Evolutionary conservation across 2,888 invertebrate genomes (phyloP).

Genomic region (Tethea ocularis): DNA sequence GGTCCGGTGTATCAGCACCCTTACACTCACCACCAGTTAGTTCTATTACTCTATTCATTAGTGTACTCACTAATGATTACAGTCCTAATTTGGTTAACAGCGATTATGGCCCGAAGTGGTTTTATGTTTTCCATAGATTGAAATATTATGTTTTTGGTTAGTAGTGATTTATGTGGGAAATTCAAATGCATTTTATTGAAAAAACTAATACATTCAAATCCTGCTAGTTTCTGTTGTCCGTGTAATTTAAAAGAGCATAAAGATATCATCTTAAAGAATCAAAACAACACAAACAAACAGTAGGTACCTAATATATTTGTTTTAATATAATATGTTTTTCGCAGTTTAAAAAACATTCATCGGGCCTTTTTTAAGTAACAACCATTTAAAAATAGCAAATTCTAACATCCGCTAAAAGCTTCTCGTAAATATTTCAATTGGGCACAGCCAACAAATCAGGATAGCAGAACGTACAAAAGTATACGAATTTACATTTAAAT

Average conservation of each 20-base stretch:
- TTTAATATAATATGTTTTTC: neutral
- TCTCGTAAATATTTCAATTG: slow-evolving; percentile 1
- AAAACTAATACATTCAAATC: too few species aligned
- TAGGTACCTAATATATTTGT: neutral
- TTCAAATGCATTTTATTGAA: too few species aligned
- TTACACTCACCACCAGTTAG: slow-evolving; percentile 22
- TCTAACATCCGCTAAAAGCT: neutral
- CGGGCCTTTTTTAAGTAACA: slow-evolving; percentile 15
- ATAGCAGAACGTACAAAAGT: slow-evolving; percentile 3
- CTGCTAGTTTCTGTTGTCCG: too few species aligned
- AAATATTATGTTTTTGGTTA: neutral
- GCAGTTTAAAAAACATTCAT: neutral
- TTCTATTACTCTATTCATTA: slow-evolving; percentile 25
- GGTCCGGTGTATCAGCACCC: neutral
- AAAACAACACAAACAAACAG: too few species aligned
- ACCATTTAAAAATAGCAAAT: neutral
- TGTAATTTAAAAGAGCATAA: too few species aligned
- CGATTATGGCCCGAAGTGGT: neutral
- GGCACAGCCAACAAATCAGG: neutral
- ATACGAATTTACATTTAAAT: slow-evolving; percentile 10
- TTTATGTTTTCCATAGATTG: neutral
- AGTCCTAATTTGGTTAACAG: neutral
- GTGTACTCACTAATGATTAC: neutral
- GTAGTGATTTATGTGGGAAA: neutral
- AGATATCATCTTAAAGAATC: too few species aligned